These are phyloP conservation scores for Dicranocentrus wangi DNA, from an alignment of 2,888 invertebrate genomes.

Conservation along the genomic window DNA sequence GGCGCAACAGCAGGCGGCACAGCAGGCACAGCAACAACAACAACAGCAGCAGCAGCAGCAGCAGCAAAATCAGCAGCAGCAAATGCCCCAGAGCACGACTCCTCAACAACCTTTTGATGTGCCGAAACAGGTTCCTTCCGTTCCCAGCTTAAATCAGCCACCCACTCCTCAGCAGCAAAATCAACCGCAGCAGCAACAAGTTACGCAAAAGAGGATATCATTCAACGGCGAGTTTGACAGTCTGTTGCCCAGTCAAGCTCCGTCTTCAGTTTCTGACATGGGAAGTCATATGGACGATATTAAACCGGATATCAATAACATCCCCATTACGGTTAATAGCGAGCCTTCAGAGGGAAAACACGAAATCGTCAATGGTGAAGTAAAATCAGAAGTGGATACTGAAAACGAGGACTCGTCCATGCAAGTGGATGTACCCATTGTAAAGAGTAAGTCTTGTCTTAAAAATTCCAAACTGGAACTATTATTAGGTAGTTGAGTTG, in stretches of 20 bases:
- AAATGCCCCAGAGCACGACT: constrained; percentile 48
- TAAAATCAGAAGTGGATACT: constrained; percentile 78
- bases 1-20: constrained; percentile 73
- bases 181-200: constrained; percentile 58
- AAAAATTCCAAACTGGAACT: background rate
- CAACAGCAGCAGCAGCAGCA: constrained; percentile 74
- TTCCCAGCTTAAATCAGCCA: constrained; percentile 75
- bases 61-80: constrained; percentile 69
- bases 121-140: constrained; percentile 63
- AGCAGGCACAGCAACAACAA: constrained; percentile 66
- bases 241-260: constrained; percentile 65
- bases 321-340: constrained; percentile 57
- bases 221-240: constrained; percentile 71
- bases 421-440: constrained; percentile 45
- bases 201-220: constrained; percentile 64
- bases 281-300: constrained; percentile 69
- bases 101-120: too few species aligned
- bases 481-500: too few species aligned
- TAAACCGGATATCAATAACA: constrained; percentile 69
- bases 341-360: constrained; percentile 64
- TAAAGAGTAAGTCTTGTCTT: constrained; percentile 48
- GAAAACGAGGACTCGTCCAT: constrained; percentile 74
- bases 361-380: constrained; percentile 73
- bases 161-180: constrained; percentile 77
- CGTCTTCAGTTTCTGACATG: constrained; percentile 68